Evolutionary conservation across 2,888 invertebrate genomes (phyloP).

Genomic region (Calephelis perditalis): DNA sequence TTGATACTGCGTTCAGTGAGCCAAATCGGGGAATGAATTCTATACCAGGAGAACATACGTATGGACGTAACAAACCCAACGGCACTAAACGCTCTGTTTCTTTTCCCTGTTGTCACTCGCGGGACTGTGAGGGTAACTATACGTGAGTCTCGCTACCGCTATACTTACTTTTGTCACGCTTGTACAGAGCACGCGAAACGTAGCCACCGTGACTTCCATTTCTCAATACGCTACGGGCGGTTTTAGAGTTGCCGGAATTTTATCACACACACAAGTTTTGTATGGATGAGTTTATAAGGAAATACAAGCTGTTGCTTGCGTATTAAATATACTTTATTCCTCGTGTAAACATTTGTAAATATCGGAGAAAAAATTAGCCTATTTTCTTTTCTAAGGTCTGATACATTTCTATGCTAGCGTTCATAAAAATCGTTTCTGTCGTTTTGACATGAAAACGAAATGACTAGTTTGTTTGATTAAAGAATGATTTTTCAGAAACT

Average conservation of each 20-base stretch:
- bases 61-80: conserved; percentile 22
- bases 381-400: too few species aligned
- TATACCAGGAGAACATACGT: not conserved
- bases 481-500: too few species aligned
- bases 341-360: too few species aligned
- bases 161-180: conserved; percentile 57
- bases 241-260: conserved; percentile 2
- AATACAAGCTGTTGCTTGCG: too few species aligned
- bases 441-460: too few species aligned
- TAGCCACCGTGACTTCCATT: conserved; percentile 15
- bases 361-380: too few species aligned
- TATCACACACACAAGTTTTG: not conserved
- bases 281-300: not conserved
- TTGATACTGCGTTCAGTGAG: not conserved
- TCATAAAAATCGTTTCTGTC: too few species aligned
- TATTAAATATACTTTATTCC: too few species aligned
- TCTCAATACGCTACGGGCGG: conserved; percentile 13
- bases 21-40: conserved; percentile 1
- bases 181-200: conserved; percentile 51
- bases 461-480: too few species aligned
- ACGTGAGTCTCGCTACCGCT: conserved; percentile 47
- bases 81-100: conserved; percentile 58
- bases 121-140: conserved; percentile 68
- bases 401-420: too few species aligned
- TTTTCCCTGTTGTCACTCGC: conserved; percentile 50